Percentiles rank a stretch among this genome's conserved stretches.
phyloP scores from a whole-genome alignment of 2,113 vertebrate genomes.

The Alaudala cheleensis region DNA sequence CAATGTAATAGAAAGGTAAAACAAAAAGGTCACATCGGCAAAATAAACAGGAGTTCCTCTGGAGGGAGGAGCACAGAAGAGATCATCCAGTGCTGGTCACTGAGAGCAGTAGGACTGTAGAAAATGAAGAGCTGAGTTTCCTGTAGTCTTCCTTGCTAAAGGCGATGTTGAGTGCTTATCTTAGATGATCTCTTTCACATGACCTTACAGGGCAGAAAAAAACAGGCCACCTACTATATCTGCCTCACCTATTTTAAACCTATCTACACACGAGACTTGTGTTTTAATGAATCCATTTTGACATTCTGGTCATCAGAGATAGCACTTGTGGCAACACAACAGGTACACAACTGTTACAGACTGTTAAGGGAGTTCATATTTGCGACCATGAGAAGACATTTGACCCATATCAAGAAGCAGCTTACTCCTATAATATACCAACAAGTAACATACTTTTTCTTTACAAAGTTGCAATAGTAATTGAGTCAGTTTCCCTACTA shows the following conservation, averaged over 20 bases:
- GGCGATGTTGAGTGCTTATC: background rate
- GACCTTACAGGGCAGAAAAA: background rate
- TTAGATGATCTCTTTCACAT: background rate
- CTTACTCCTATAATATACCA: background rate
- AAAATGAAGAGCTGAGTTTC: background rate
- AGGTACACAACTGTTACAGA: background rate
- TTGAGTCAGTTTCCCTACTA: background rate
- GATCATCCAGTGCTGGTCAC: background rate
- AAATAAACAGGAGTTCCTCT: background rate
- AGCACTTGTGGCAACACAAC: background rate
- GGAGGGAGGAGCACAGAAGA: background rate
- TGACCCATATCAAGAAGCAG: background rate
- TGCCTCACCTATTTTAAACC: background rate
- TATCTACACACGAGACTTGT: background rate
- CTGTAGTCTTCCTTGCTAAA: constrained; percentile 7
- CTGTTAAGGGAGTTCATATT: background rate
- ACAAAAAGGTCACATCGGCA: background rate
- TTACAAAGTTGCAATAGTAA: background rate
- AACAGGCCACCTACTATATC: background rate
- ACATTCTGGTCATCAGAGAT: background rate
- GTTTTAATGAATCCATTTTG: background rate
- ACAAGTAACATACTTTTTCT: background rate
- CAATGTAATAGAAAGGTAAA: background rate
- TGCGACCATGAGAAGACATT: background rate
- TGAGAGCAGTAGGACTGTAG: background rate